These are phyloP conservation scores for Craniophora ligustri DNA, from an alignment of 2,888 invertebrate genomes.

Conservation along the genomic window DNA sequence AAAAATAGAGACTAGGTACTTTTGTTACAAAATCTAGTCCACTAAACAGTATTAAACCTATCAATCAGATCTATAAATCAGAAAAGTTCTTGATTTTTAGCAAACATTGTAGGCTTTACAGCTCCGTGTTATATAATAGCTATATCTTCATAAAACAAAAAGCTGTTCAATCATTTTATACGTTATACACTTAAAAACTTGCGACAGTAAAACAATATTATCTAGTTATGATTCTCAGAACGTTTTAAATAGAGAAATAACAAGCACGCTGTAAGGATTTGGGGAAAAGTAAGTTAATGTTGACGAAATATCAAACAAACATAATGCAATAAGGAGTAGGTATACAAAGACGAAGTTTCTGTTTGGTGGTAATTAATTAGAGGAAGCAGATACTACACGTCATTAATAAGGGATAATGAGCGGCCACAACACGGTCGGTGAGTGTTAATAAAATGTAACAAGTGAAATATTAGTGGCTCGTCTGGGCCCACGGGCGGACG, in stretches of 20 bases:
- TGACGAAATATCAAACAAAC: too few species aligned
- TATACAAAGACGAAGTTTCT: not conserved
- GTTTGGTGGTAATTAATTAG: not conserved
- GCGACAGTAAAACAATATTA: not conserved
- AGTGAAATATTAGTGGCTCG: constrained; percentile 47
- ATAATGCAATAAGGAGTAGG: not conserved
- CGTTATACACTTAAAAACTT: too few species aligned
- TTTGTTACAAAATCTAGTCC: too few species aligned
- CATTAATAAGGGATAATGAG: constrained; percentile 34
- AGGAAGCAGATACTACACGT: not conserved
- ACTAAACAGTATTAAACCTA: too few species aligned
- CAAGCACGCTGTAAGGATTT: not conserved
- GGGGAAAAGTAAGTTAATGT: not conserved
- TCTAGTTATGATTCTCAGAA: not conserved
- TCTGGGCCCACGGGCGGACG: constrained; percentile 28
- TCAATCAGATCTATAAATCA: too few species aligned
- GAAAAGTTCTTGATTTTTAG: too few species aligned
- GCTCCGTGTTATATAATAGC: too few species aligned
- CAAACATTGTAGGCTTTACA: too few species aligned
- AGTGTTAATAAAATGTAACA: constrained; percentile 43
- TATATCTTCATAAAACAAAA: too few species aligned
- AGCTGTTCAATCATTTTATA: too few species aligned
- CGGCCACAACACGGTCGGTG: constrained; percentile 24
- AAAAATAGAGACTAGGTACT: too few species aligned
- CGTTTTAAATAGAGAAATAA: not conserved